Evolutionary conservation across 2,797 vertebrate genomes (phyloP), one percentile per base, ranked within the genome.

Genomic region (Syndactyla subalaris): DNA sequence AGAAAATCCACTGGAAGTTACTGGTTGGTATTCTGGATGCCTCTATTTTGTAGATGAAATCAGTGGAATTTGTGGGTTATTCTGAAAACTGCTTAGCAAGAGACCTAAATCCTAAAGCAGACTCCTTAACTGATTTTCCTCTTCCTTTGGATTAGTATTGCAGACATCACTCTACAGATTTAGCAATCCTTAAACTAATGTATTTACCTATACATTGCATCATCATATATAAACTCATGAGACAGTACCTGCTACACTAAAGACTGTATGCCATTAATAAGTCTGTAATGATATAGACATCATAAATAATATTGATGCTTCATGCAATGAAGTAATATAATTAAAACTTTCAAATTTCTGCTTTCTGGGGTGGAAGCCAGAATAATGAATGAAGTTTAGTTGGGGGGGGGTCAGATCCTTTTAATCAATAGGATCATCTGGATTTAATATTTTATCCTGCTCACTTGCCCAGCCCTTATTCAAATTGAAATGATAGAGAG

Each of bases 371-470:
- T 89, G 52, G 54, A 88, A 93, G 12, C 58, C 74, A 75, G 27
- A 65, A 91, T 93, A 97, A 97, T 94, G 95, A 97, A 95, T 92
- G 54, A 89, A 97, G 85, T 24, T 81, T 45, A 73, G 24, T 96
- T 96, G 89, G 43, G 24, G 45, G 21, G 16, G 6, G 41, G 76
- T 97, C 83, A 97, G 74, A 89, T 94, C 65, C 93, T 91, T 55
- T 57, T 92, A 92, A 97, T 96, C 96, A 97, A 93, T 97, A 96
- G 94, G 61, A 76, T 94, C 75, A 96, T 32, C 73, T 79, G 51
- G 61, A 91, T 85, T 96, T 38, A 80, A 67, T 97, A 96, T 97
- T 97, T 97, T 84, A 90, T 95, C 73, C 85, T 96, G 36, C n/a
- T 79, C 51, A 61, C 70, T 97, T 95, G 29, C 29, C 71, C 74